Percentiles rank a stretch among this genome's conserved stretches.
Conservation (phyloP, 2,113 vertebrate species). For the Pseudonaja textilis region DNA sequence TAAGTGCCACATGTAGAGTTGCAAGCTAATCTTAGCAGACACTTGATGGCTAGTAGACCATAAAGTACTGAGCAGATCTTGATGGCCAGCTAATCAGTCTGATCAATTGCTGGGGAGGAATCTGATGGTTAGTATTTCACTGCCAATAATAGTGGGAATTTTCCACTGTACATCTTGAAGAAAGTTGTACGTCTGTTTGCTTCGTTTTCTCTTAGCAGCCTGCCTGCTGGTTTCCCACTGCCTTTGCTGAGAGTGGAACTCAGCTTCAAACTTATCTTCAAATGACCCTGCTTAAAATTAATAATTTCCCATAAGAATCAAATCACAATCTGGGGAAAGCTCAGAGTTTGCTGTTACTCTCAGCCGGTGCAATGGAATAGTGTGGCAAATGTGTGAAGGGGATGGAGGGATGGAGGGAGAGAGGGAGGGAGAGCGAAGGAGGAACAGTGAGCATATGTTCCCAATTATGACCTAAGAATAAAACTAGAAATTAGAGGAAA, state of each 20-base stretch:
- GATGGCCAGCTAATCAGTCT: background rate
- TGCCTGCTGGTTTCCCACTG: background rate
- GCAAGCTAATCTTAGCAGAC: background rate
- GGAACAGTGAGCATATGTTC: background rate
- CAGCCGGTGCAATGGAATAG: background rate
- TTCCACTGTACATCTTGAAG: background rate
- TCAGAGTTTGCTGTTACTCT: background rate
- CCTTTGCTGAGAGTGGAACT: background rate
- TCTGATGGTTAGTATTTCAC: background rate
- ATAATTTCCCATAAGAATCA: background rate
- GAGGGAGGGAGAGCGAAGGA: too few relatives aligned
- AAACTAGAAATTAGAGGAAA: background rate
- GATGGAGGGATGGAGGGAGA: too few relatives aligned
- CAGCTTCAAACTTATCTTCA: background rate
- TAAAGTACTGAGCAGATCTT: background rate
- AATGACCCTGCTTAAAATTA: background rate
- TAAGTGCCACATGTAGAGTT: background rate
- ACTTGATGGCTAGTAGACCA: background rate
- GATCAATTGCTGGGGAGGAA: background rate
- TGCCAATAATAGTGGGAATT: background rate
- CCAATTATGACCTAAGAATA: background rate
- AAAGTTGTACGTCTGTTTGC: background rate
- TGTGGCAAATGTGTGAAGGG: background rate
- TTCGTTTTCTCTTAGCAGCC: background rate
- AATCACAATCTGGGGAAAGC: background rate